Percentiles rank a stretch among this genome's conserved stretches.
Conservation (phyloP, 2,113 vertebrate genomes). For the Castor canadensis region DNA sequence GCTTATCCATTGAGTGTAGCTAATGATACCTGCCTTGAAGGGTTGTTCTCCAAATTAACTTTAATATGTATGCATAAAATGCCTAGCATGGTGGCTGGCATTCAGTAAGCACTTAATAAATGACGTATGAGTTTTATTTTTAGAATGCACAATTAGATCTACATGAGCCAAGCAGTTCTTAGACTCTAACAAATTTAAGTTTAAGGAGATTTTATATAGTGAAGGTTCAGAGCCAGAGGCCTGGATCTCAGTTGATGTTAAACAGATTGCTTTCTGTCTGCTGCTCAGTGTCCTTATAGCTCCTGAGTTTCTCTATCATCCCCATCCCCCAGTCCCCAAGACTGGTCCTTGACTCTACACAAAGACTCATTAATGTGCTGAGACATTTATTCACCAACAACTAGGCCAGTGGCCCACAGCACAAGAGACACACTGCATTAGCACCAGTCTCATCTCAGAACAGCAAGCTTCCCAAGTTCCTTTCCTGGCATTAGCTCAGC, state of each 20-base stretch:
- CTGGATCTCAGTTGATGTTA: not conserved
- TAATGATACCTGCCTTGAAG: slow-evolving; percentile 8
- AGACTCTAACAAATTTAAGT: not conserved
- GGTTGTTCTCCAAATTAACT: slow-evolving; percentile 27
- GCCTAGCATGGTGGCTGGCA: not conserved
- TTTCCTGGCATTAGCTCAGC: not conserved
- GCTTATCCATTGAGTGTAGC: not conserved
- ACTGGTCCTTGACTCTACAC: not conserved
- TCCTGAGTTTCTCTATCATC: not conserved
- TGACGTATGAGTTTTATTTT: slow-evolving; percentile 12
- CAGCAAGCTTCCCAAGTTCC: not conserved
- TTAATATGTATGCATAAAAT: not conserved
- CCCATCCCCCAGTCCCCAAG: not conserved
- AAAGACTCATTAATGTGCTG: not conserved
- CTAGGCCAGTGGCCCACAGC: not conserved
- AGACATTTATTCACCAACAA: not conserved
- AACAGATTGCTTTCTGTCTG: not conserved
- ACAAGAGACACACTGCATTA: not conserved
- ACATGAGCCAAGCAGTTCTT: not conserved
- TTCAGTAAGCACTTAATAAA: slow-evolving; percentile 53
- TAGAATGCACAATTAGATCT: slow-evolving; percentile 36
- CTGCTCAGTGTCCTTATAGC: not conserved
- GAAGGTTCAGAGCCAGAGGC: not conserved
- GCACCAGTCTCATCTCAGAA: not conserved
- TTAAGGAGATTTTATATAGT: not conserved